phyloP scores from a whole-genome alignment of 2,888 invertebrate species.

The Neoitamus cyanurus region DNA sequence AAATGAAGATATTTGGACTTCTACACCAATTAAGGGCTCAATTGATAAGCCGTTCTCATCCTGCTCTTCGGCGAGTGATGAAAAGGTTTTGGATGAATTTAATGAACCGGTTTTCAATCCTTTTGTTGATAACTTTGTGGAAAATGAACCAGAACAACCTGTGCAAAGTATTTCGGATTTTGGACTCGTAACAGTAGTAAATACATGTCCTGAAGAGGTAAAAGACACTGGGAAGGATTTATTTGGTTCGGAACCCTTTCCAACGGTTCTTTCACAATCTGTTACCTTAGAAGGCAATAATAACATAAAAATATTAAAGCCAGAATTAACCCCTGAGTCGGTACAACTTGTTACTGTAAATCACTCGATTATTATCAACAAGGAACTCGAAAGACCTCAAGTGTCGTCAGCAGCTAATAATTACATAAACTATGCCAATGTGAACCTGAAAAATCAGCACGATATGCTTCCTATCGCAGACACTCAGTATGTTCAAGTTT shows the following conservation, averaged over 20 bases:
- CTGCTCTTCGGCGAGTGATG: constrained; percentile 41
- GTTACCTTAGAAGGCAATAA: constrained; percentile 55
- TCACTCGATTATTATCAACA: constrained; percentile 65
- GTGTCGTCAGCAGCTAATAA: constrained; percentile 46
- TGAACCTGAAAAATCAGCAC: constrained; percentile 54
- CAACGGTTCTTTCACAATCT: constrained; percentile 63
- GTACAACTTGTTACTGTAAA: constrained; percentile 64
- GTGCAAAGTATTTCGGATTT: constrained; percentile 59
- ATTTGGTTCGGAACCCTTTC: constrained; percentile 66
- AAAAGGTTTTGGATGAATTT: constrained; percentile 61
- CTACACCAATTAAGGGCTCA: constrained; percentile 60
- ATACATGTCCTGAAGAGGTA: constrained; percentile 38
- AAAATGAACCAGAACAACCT: constrained; percentile 44
- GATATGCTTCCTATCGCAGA: constrained; percentile 63
- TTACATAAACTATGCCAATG: constrained; percentile 54
- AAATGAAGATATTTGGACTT: constrained; percentile 62
- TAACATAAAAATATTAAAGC: constrained; percentile 52
- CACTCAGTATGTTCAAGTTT: constrained; percentile 63
- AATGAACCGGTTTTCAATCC: constrained; percentile 66
- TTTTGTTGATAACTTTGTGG: constrained; percentile 56
- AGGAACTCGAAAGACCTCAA: constrained; percentile 59
- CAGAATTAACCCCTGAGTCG: constrained; percentile 45
- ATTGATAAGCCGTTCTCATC: constrained; percentile 53
- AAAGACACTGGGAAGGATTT: constrained; percentile 56
- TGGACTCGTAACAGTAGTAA: constrained; percentile 59